A percentile compares a stretch with the other conserved stretches of the same genome.
These are phyloP conservation scores for Eristalis arbustorum DNA, from an alignment of 2,888 invertebrate species.

Conservation along the genomic window DNA sequence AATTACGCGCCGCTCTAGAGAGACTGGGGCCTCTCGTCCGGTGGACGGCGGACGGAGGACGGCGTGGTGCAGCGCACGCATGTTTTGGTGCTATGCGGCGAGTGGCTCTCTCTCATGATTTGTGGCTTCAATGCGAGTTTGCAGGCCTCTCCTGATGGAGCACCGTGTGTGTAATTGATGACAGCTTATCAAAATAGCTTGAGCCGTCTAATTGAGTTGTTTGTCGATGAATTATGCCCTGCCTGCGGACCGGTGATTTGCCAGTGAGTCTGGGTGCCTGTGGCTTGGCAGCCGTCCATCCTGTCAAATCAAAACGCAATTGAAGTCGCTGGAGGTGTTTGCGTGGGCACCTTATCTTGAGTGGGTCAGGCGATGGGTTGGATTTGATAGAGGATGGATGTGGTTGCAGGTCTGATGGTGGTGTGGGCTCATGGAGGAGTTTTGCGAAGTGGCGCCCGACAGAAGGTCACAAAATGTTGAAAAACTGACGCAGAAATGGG, in stretches of 20 bases:
- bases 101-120: background rate
- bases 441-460: no score
- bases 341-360: no score
- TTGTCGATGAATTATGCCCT: conserved; percentile 21
- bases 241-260: background rate
- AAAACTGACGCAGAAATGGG: no score
- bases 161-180: conserved; percentile 24
- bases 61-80: background rate
- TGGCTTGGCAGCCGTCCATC: no score
- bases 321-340: no score
- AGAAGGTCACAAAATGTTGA: no score
- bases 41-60: background rate
- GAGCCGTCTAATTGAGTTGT: conserved; percentile 24
- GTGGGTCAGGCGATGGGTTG: no score
- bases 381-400: no score
- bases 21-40: background rate
- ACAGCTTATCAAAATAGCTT: conserved; percentile 39
- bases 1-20: conserved; percentile 6
- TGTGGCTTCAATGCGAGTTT: background rate
- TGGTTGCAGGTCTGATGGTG: no score
- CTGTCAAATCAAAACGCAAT: no score
- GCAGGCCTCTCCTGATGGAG: background rate
- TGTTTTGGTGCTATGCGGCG: background rate
- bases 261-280: background rate
- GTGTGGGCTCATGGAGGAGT: no score